Evolutionary conservation across 2,113 vertebrate species (phyloP), one percentile per base, ranked within the genome.

Genomic region (Pitta sordida): DNA sequence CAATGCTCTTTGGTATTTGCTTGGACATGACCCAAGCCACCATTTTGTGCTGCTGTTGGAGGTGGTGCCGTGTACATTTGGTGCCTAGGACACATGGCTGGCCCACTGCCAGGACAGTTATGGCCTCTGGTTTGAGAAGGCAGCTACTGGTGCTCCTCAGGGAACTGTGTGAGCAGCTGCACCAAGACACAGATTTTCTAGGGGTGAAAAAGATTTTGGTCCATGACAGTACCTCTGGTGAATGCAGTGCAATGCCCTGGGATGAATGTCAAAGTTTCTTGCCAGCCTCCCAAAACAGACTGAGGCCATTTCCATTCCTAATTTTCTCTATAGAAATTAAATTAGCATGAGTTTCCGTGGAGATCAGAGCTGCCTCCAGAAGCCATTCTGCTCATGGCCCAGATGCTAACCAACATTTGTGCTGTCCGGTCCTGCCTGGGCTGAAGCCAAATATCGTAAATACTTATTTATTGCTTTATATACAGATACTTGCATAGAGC

Each of bases 41-140:
- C 27, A 39, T 20, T 1, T 27, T 36, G 11, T 36, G 15, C 43
- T 39, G 53, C 37, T 63, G 48, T n/a, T 39, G 37, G 37, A 51
- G n/a, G 27, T 32, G 10, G 24, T 26, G 26, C 13, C 1, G 1
- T 0, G 2, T 11, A 41, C 26, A 19, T 73, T 41, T 1, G 2
- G 48, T 69, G 55, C 13, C 20, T 11, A 34, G 62, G 59, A 29
- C 18, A 36, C 3, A 23, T 43, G 29, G 30, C 39, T 70, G 44
- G 26, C 63, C 29, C 19, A 21, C 59, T 48, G 39, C 23, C 34
- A n/a, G 32, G 59, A n/a, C 10, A 24, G 22, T 52, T 75, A 29
- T 46, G 64, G 39, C 16, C 34, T 76, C 62, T 86, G 34, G 7
- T 63, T 63, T 76, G 82, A 22, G 22, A 49, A 4, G 74, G 16